These are phyloP conservation scores for Poecilus cupreus DNA, from an alignment of 2,888 invertebrate species.

Conservation along the genomic window DNA sequence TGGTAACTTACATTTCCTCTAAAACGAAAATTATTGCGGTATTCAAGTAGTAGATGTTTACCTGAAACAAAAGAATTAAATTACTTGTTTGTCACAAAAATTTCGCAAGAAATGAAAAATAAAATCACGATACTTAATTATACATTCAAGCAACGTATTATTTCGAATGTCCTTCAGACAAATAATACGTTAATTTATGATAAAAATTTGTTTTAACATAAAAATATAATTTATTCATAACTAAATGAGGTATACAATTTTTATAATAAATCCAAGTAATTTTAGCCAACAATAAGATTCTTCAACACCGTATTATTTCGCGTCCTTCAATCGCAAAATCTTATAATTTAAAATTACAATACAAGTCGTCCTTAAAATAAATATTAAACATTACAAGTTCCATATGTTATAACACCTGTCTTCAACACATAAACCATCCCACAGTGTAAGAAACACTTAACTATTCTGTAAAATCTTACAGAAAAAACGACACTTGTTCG, in stretches of 20 bases:
- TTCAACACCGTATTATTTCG: background rate
- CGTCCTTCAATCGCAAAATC: background rate
- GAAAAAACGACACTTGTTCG: too few relatives aligned
- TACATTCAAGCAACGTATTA: background rate
- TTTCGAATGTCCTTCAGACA: conserved; percentile 3
- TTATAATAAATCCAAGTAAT: background rate
- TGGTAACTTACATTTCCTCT: conserved; percentile 2
- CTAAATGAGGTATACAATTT: background rate
- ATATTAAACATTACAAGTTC: background rate
- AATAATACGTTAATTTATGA: conserved; percentile 15
- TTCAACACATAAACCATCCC: background rate
- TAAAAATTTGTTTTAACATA: background rate
- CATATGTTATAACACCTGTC: conserved; percentile 16
- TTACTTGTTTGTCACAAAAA: conserved; percentile 14
- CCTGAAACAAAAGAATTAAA: conserved; percentile 30
- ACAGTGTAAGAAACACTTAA: background rate
- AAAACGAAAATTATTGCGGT: background rate
- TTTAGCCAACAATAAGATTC: background rate
- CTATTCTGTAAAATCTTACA: background rate
- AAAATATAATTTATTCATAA: background rate
- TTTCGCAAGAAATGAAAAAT: background rate
- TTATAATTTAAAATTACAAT: background rate
- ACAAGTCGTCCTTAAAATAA: conserved; percentile 24
- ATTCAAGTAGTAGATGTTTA: background rate
- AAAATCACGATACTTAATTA: conserved; percentile 7